Evolutionary conservation across 2,797 vertebrate species (phyloP).

Genomic region (Chloroceryle inda): DNA sequence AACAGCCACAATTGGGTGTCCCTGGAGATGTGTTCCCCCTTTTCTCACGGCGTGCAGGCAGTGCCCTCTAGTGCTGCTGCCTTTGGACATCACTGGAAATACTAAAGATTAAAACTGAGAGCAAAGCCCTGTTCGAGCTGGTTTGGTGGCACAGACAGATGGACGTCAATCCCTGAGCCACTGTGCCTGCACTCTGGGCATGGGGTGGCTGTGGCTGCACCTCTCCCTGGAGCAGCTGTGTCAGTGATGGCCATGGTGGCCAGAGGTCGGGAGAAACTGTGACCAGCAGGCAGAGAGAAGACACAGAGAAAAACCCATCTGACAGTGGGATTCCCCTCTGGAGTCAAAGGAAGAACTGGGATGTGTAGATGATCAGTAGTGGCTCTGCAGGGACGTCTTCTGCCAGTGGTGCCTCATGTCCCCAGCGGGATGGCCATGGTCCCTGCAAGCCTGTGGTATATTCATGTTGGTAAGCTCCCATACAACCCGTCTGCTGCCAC

Average conservation of each 20-base stretch:
- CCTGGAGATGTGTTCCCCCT: neutral
- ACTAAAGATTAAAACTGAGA: neutral
- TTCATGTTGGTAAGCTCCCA: neutral
- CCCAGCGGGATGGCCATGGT: neutral
- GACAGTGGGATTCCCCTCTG: neutral
- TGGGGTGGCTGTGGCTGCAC: fast-evolving
- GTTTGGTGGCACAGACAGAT: neutral
- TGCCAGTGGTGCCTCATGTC: neutral
- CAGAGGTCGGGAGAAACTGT: neutral
- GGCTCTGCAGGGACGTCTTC: neutral
- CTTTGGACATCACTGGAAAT: neutral
- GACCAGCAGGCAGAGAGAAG: neutral
- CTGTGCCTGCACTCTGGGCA: neutral
- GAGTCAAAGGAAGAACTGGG: neutral
- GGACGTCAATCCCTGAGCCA: neutral
- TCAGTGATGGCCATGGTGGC: neutral
- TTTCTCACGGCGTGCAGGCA: constrained; percentile 59
- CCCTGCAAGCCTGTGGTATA: neutral
- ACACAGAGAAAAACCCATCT: neutral
- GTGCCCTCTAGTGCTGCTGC: constrained; percentile 82
- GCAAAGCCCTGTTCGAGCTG: neutral
- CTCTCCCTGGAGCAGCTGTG: neutral
- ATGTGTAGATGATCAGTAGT: fast-evolving
- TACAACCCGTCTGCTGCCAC: neutral
- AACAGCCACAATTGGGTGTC: neutral